Base-by-base conservation (phyloP, 2,888 invertebrate species). In the Caenorhabditis macrosperma region DNA sequence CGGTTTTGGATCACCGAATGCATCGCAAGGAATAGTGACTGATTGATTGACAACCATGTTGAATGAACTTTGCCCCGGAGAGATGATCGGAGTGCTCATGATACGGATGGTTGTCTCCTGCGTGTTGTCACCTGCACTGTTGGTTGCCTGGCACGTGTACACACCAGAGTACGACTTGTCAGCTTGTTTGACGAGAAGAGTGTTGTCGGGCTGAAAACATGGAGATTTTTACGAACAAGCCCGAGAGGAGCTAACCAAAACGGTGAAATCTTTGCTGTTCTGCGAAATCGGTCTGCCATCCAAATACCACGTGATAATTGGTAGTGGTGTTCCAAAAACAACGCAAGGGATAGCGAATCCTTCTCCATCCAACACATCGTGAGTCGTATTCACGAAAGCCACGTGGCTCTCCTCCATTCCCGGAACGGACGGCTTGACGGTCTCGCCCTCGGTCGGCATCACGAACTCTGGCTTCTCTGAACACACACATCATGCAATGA, bases 131-230 rank as follows among this genome's bases (percentile, higher is more conserved):
- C 94, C 94, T 0, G 93, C 93, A 0, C 91, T 91, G 90, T 94
- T 94, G 33, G 92, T 91, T 0, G 93, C 93, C 1, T 93, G 91
- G 85, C 94, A 94, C 0, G 93, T 92, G 88, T 93, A 94, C 0
- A 91, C 91, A 0, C 93, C 92, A 4, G 78, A 52, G 46, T 81
- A 82, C 1, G 84, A 77, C 24, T 82, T 83, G 48, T 85, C 84
- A 5, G 86, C 78, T 38, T 82, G 82, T 63, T 80, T 75, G 52
- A 89, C 86, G 17, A 86, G 74, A 1, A 89, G 82, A 1, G 88
- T 85, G 76, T 88, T 82, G 66, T 89, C 86, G 15, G 81, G 74
- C 89, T 89, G 54, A 66, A 85, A 75, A 54, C 38, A 1, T 5
- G 15, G 20, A 20, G 12, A 33, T n/a, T 15, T 46, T 71, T n/a